Base-by-base conservation (phyloP, 2,113 vertebrate species). In the Odontesthes bonariensis region DNA sequence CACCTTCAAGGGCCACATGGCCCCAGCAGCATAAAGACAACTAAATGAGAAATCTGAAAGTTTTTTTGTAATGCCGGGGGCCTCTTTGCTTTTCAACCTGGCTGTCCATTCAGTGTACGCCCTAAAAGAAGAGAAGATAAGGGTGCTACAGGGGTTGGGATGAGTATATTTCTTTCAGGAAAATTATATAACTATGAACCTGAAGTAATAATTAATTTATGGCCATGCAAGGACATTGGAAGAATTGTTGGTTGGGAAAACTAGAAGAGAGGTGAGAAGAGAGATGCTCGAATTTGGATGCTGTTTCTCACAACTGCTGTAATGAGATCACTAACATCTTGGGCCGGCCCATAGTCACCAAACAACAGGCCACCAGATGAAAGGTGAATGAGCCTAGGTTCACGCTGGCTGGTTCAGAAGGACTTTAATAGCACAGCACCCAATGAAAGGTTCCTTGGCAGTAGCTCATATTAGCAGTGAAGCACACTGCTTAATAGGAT, bases 1-100 rank as follows among this genome's bases (percentile, higher is more conserved):
- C 97, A 97, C 97, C 98, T 97, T 98, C 97, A 98, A 98, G 97
- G 97, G 98, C 97, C 98, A 96, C 97, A 98, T 98, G 97, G 96
- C 85, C 97, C 96, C 97, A 94, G 95, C 95, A 96, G 96, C 97
- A 98, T 97, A 97, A 98, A 97, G 97, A 98, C 98, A 96, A 96
- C 96, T 97, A 98, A 98, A 97, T 98, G 97, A 98, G 97, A 97
- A 98, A 97, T 97, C 96, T 94, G 92, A 97, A 95, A 94, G 94
- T 95, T 96, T 97, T 42, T 82, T 84, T 85, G 95, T 95, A 95
- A 94, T 1, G 78, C 85, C 58, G 46, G 94, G 90, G 93, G 94
- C 95, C 95, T 95, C 94, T 92, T 94, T 94, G 96, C 96, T 95
- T 98, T 97, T 97, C 96, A 97, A 94, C 94, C 94, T 93, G 95